These are phyloP conservation scores for Carassius auratus DNA, from an alignment of 2,113 vertebrate genomes.

Conservation along the genomic window DNA sequence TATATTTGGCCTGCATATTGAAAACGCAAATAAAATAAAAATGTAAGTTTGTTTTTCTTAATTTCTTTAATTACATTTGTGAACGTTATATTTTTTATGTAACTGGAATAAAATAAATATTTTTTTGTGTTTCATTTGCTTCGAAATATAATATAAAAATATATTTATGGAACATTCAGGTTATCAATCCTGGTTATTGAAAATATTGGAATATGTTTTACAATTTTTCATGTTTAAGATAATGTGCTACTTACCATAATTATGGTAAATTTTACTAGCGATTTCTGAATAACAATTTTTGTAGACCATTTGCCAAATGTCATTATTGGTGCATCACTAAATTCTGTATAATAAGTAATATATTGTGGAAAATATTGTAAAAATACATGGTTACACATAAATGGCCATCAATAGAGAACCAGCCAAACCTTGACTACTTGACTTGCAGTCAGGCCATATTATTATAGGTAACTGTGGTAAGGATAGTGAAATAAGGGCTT, in stretches of 20 bases:
- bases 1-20: background rate
- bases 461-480: conserved; percentile 49
- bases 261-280: too few relatives aligned
- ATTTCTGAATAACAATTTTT: background rate
- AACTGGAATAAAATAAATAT: background rate
- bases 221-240: background rate
- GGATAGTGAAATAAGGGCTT: background rate
- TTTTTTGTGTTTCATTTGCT: background rate
- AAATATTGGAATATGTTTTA: background rate
- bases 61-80: background rate
- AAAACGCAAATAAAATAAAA: background rate
- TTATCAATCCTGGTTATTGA: background rate
- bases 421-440: background rate
- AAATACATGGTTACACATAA: background rate
- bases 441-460: conserved; percentile 61
- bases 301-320: background rate
- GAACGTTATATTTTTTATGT: background rate
- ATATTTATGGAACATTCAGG: background rate
- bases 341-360: background rate
- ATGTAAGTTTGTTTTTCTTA: background rate
- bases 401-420: background rate
- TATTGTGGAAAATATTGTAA: background rate
- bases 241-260: too few relatives aligned
- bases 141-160: background rate
- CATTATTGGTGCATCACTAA: background rate